These are phyloP conservation scores for Graptemys geographica DNA, from an alignment of 2,797 vertebrate species.

Conservation along the genomic window DNA sequence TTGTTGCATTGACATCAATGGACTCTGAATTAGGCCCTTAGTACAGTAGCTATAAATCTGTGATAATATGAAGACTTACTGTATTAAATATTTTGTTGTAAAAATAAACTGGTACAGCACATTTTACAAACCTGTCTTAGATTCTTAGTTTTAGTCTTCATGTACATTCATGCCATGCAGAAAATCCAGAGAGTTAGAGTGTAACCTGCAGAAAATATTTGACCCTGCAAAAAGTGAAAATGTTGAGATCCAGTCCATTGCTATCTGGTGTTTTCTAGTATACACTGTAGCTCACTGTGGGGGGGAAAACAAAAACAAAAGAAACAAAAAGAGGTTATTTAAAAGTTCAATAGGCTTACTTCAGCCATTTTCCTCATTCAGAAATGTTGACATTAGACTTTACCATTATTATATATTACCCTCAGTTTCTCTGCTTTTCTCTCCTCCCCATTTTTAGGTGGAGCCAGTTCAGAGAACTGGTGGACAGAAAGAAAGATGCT, in stretches of 20 bases:
- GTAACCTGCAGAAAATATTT: not conserved
- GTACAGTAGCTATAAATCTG: not conserved
- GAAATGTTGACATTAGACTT: not conserved
- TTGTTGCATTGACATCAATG: constrained; percentile 1
- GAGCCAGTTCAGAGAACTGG: constrained; percentile 97
- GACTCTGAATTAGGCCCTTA: not conserved
- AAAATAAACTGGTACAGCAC: not conserved
- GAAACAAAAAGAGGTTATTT: not conserved
- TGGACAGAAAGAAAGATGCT: constrained; percentile 96
- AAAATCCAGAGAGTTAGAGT: not conserved
- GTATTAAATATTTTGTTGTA: not conserved
- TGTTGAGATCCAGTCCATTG: not conserved
- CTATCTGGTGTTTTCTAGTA: not conserved
- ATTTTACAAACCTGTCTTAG: not conserved
- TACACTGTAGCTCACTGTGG: fast-evolving
- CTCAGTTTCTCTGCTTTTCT: constrained; percentile 21
- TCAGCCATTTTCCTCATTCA: not conserved
- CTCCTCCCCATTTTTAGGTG: constrained; percentile 82
- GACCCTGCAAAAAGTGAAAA: not conserved
- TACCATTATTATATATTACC: not conserved
- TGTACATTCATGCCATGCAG: not conserved
- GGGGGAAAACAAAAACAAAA: not conserved
- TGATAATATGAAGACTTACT: constrained; percentile 14
- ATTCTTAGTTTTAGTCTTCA: not conserved
- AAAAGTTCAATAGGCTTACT: not conserved